Conservation (phyloP, 1,140 invertebrate genomes). For the Drosophila navojoa region DNA sequence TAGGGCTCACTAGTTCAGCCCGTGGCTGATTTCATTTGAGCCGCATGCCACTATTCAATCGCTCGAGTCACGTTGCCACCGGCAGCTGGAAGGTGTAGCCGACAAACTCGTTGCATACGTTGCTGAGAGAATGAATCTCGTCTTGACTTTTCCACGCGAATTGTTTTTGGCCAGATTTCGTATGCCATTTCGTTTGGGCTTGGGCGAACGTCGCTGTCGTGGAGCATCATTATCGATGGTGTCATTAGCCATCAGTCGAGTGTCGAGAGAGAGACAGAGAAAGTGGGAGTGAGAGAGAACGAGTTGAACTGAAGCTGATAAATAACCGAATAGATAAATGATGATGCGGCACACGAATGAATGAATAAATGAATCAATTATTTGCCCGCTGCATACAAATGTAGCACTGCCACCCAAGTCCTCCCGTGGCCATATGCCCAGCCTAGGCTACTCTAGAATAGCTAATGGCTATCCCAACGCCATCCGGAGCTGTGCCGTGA, state of each 20-base stretch:
- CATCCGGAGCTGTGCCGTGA: too few species aligned
- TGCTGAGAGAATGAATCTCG: slow-evolving; percentile 46
- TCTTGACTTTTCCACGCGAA: slow-evolving; percentile 74
- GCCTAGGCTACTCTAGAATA: background rate
- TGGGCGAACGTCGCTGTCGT: background rate
- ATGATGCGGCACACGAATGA: slow-evolving; percentile 22
- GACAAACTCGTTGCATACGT: slow-evolving; percentile 55
- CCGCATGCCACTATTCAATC: slow-evolving; percentile 42
- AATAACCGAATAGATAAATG: slow-evolving; percentile 43
- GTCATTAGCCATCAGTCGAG: slow-evolving; percentile 67
- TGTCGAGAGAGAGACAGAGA: slow-evolving; percentile 4
- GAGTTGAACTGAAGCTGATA: slow-evolving; percentile 14
- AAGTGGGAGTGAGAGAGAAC: background rate
- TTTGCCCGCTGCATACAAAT: slow-evolving; percentile 29
- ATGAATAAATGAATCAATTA: slow-evolving; percentile 40
- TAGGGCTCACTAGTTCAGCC: slow-evolving; percentile 47
- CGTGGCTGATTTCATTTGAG: slow-evolving; percentile 55
- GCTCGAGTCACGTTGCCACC: slow-evolving; percentile 44
- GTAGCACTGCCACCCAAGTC: slow-evolving; percentile 6
- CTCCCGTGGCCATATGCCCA: background rate
- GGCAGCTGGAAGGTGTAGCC: background rate
- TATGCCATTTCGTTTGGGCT: background rate
- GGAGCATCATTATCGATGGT: slow-evolving; percentile 65
- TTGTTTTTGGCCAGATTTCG: slow-evolving; percentile 40
- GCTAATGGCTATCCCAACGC: background rate